phyloP scores from a whole-genome alignment of 2,888 invertebrate genomes.

The Drosophila tanythrix region DNA sequence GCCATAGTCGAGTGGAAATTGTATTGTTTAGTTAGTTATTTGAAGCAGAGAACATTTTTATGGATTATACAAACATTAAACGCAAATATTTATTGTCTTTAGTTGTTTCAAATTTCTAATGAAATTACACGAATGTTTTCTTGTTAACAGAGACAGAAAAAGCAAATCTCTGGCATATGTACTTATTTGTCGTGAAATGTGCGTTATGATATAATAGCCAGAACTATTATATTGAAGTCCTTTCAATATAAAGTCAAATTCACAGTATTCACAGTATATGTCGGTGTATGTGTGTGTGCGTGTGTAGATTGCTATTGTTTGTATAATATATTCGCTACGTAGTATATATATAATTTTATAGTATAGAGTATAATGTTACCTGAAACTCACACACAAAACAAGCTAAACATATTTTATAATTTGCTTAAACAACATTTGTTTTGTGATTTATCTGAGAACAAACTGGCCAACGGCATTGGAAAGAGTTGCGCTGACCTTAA shows the following conservation, averaged over 20 bases:
- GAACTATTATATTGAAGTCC: not conserved
- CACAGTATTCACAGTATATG: slow-evolving; percentile 34
- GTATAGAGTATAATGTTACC: slow-evolving; percentile 31
- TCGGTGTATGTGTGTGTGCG: not conserved
- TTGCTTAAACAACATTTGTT: slow-evolving; percentile 21
- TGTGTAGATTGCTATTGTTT: slow-evolving; percentile 29
- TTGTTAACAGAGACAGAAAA: slow-evolving; percentile 49
- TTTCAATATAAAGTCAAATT: slow-evolving; percentile 1
- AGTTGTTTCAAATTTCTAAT: slow-evolving; percentile 56
- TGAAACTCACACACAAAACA: slow-evolving; percentile 26
- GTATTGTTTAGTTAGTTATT: not conserved
- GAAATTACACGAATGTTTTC: slow-evolving; percentile 33
- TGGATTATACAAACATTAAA: slow-evolving; percentile 67
- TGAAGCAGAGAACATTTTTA: not conserved
- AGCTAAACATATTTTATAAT: slow-evolving; percentile 22
- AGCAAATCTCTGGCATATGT: slow-evolving; percentile 41
- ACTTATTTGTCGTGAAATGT: slow-evolving; percentile 14
- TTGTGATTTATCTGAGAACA: slow-evolving; percentile 8
- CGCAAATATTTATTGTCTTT: slow-evolving; percentile 71
- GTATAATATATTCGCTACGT: slow-evolving; percentile 35
- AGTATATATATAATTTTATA: slow-evolving; percentile 25
- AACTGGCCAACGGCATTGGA: slow-evolving; percentile 38
- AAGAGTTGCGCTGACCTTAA: slow-evolving; percentile 34
- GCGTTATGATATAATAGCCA: slow-evolving; percentile 3
- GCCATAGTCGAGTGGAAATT: slow-evolving; percentile 2